Conservation (phyloP, 2,888 invertebrate genomes). For the Lucinisca nassula region DNA sequence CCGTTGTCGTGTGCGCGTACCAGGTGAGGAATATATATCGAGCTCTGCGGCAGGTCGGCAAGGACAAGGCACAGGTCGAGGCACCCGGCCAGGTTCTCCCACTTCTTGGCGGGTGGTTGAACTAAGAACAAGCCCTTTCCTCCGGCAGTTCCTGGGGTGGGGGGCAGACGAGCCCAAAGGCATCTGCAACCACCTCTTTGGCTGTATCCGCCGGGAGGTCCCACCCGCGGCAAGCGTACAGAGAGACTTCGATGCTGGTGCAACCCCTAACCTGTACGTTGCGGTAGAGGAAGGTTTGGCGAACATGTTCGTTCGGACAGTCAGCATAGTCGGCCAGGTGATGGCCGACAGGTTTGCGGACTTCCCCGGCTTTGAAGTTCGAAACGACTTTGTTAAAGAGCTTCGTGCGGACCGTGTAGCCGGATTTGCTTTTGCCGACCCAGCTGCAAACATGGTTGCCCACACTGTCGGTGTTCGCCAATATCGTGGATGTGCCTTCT, state of each 20-base stretch:
- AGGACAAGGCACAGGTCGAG: conserved; percentile 28
- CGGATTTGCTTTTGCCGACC: neutral
- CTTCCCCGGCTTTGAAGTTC: neutral
- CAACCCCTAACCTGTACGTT: neutral
- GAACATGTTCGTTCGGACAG: conserved; percentile 19
- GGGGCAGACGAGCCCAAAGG: conserved; percentile 7
- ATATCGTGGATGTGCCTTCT: neutral
- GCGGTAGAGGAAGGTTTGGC: conserved; percentile 10
- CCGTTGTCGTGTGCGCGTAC: neutral
- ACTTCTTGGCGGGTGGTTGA: neutral
- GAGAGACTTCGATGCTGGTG: conserved; percentile 6
- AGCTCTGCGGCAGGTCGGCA: conserved; percentile 6
- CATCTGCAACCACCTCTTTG: neutral
- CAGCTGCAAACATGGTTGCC: conserved; percentile 11
- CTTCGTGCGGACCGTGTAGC: conserved; percentile 1
- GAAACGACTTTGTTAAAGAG: conserved; percentile 7
- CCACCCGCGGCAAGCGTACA: neutral
- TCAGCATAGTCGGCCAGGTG: conserved; percentile 22
- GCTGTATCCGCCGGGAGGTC: neutral
- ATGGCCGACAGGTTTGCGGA: neutral
- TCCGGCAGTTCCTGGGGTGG: neutral
- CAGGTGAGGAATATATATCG: neutral
- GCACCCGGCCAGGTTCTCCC: neutral
- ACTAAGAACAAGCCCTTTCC: neutral
- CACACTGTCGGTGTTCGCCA: neutral